Base-by-base conservation (phyloP, 30 jellyfish, hydroid and myxozoan species). In the Cassiopea xamachana region DNA sequence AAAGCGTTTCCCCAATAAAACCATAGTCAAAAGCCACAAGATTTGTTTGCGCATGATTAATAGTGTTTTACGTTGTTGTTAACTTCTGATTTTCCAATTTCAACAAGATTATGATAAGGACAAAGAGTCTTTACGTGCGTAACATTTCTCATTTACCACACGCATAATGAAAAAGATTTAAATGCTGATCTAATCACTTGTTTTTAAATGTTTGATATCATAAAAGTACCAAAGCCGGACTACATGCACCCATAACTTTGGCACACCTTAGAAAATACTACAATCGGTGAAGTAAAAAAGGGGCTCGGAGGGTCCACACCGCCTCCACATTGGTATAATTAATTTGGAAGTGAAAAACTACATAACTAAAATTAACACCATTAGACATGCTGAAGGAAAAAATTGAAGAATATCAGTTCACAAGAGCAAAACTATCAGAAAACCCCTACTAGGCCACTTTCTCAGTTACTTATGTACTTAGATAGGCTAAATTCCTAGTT, bases 81-180 rank as follows among this genome's bases (percentile, higher is more conserved):
- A 39, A 43, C 5, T 5, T 55, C 55, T 55, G 55, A 19, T 43
- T 8, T 43, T 71, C 15, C 80, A 14, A 4, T 55, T 2, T 71
- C 7, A 6, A 71, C 39, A 71, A 10, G 55, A 71, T 71, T 71
- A 71, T 2, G 55, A 5, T 71, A 15, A 43, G 10, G 1, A 71
- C 80, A 71, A 71, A 71, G 80, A 17, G 39, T 6, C 80, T 43
- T 71, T 71, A 16, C 58, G 80, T 1, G 80, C 18, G 55, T 71
- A 71, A 16, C 50, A 71, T 71, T 71, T 71, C 80, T 71, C 55
- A 2, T 55, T 71, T 51, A 55, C 80, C 80, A 71, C 80, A 71
- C 55, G 80, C 55, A 71, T 39, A 71, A 71, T 71, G 27, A 71
- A 51, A 71, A 71, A 9, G 80, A 71, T 39, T 2, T 27, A 19